Conservation (phyloP, 92 coral and sea anemone genomes). For the Porites cylindrica region DNA sequence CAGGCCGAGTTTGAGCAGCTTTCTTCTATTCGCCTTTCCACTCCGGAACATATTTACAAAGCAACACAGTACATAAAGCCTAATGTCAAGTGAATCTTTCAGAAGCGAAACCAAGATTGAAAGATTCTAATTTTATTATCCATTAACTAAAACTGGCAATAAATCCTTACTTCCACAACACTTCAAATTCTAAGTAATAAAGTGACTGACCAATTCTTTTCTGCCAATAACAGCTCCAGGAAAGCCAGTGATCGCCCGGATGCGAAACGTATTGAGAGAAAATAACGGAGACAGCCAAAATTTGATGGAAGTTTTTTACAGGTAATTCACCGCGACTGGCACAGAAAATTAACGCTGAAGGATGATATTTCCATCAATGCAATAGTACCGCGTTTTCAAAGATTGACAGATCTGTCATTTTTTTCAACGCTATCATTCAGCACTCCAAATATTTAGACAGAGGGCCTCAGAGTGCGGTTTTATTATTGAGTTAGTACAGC, state of each 20-base stretch:
- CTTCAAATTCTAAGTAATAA: no score
- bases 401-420: neutral
- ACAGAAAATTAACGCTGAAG: neutral
- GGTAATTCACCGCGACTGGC: neutral
- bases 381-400: neutral
- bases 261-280: neutral
- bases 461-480: neutral
- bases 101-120: no score
- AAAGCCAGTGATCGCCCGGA: neutral
- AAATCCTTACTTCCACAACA: no score
- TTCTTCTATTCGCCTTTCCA: no score
- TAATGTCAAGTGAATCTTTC: no score
- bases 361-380: constrained; percentile 4
- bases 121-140: no score
- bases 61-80: no score
- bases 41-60: no score
- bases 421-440: neutral
- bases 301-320: constrained; percentile 14
- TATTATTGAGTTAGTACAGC: neutral
- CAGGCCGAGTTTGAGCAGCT: no score
- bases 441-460: neutral
- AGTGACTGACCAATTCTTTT: neutral
- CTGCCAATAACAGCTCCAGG: neutral
- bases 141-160: no score
- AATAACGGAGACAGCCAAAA: neutral